Evolutionary conservation across 1,140 invertebrate species (phyloP), one percentile per base, ranked within the genome.

Genomic region (Oscheius sp.): DNA sequence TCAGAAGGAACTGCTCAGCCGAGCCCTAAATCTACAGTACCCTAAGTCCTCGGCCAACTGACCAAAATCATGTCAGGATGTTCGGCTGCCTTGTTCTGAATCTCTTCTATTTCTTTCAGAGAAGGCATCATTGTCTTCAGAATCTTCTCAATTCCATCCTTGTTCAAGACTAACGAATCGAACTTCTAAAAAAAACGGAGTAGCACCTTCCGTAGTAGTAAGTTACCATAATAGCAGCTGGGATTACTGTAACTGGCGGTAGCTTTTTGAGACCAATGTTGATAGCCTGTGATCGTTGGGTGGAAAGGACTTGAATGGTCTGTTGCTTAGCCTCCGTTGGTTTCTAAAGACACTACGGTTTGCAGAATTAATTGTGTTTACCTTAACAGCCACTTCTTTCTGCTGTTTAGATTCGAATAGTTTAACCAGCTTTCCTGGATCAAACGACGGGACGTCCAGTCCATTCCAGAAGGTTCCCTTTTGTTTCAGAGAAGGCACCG

Each of bases 191-290:
- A 77, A 66, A 31, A 31, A 45, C 10, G 52, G 15, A 65, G 29
- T 61, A 15, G 23, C 28, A 35, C 3, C 7, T 31, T 15, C 65
- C 31, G 28, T 2, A 32, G 59, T 74, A n/a, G 26, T 75, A 77
- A 0, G 32, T 34, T 36, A 80, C 79, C 75, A 77, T 77, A 63
- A 99, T 99, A 59, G 95, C 96, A 28, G 93, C 92, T 85, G 97
- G 98, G 72, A 99, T 99, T 2, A 94, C 93, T 35, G 87, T 82
- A 1, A 95, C 92, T 3, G 94, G 95, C 29, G 97, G 96, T 75
- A 99, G 87, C 85, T 97, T 97, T 10, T 95, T 99, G 90, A 99
- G 93, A n/a, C 94, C 94, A 81, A 99, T 99, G 85, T 99, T 99
- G 78, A 99, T 99, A 13, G 94, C 94, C 86, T 99, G 98, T 1